Conservation (phyloP, 2,113 vertebrate genomes). For the Tetrao urogallus region DNA sequence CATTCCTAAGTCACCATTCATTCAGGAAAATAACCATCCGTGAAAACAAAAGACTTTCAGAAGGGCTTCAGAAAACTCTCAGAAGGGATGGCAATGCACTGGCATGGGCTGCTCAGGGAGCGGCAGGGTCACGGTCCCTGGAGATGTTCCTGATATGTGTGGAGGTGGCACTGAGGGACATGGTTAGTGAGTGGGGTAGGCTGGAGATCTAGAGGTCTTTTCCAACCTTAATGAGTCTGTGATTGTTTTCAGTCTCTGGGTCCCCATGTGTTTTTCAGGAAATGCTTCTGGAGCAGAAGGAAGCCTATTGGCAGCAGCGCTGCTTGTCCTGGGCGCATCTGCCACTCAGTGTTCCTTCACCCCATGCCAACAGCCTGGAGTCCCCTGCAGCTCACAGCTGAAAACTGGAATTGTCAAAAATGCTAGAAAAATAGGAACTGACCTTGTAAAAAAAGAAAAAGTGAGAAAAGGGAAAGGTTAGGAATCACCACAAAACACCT, state of each 20-base stretch:
- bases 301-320: not conserved
- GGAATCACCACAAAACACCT: not conserved
- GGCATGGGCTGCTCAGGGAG: too few species aligned
- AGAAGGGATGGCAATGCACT: too few species aligned
- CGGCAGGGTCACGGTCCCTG: not conserved
- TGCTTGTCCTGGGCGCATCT: not conserved
- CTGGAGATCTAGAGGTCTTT: too few species aligned
- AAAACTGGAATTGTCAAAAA: not conserved
- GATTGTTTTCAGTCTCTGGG: not conserved
- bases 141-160: not conserved
- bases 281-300: not conserved
- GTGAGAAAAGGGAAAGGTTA: not conserved
- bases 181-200: too few species aligned
- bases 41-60: not conserved
- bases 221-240: too few species aligned
- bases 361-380: not conserved
- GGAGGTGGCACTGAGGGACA: too few species aligned
- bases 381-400: not conserved
- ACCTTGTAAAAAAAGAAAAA: not conserved
- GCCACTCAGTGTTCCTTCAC: not conserved
- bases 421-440: not conserved
- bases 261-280: not conserved
- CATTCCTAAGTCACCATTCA: not conserved
- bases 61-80: not conserved
- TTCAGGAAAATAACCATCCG: not conserved